These are phyloP conservation scores for Hydrotaea diabolus DNA, from an alignment of 2,888 invertebrate species.

Conservation along the genomic window DNA sequence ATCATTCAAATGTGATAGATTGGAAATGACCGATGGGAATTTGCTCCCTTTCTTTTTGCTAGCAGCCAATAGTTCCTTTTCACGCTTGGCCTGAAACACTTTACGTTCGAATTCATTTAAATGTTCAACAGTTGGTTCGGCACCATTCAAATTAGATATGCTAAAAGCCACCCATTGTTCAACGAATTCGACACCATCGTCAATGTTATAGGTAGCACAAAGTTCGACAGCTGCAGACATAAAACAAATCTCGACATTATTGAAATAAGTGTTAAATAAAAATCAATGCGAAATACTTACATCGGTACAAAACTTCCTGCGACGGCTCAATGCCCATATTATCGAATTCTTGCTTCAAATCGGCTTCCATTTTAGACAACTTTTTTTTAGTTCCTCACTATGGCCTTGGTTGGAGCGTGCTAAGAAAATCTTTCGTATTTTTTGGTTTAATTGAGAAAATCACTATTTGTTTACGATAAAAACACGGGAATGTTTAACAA, in stretches of 20 bases:
- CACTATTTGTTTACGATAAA: constrained; percentile 51
- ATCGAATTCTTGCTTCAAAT: constrained; percentile 83
- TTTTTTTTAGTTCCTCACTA: not conserved
- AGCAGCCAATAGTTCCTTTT: constrained; percentile 73
- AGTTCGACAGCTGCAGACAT: constrained; percentile 60
- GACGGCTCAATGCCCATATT: constrained; percentile 84
- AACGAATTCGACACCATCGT: constrained; percentile 86
- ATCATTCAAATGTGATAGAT: constrained; percentile 59
- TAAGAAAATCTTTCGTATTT: not conserved
- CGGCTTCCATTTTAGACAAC: constrained; percentile 73
- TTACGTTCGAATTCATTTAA: constrained; percentile 85
- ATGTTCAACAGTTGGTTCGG: constrained; percentile 83
- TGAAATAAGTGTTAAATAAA: not conserved
- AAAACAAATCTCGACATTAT: not conserved
- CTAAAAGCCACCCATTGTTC: constrained; percentile 91
- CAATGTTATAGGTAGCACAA: constrained; percentile 82
- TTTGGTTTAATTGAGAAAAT: constrained; percentile 13
- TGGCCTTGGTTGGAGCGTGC: not conserved
- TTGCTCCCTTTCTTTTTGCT: constrained; percentile 69
- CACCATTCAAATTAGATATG: constrained; percentile 84
- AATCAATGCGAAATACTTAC: constrained; percentile 77
- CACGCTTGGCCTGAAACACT: constrained; percentile 83
- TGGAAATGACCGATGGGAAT: constrained; percentile 63
- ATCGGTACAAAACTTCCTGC: constrained; percentile 83
- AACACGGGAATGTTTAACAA: constrained; percentile 8